phyloP scores from a whole-genome alignment of 2,888 invertebrate species.

The Eugnorisma glareosa region DNA sequence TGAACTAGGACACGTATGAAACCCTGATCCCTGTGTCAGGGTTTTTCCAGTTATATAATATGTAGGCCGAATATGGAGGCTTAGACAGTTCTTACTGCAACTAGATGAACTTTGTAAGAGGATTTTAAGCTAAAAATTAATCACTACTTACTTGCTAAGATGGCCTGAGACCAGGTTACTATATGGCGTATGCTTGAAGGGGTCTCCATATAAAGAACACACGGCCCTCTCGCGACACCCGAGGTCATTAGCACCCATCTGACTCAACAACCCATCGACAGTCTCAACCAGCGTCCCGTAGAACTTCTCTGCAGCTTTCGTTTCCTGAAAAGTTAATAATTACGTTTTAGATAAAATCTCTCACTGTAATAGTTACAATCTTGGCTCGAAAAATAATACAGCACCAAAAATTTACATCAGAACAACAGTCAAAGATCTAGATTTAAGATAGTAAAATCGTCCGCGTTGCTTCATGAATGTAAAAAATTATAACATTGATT shows the following conservation, averaged over 20 bases:
- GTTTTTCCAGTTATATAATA: neutral
- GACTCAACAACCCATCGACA: conserved; percentile 93
- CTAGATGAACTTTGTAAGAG: neutral
- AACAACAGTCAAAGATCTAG: neutral
- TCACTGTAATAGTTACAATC: neutral
- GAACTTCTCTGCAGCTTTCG: conserved; percentile 90
- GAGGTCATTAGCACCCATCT: conserved; percentile 93
- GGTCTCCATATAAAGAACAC: conserved; percentile 96
- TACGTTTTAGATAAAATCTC: neutral
- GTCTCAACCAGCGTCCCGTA: conserved; percentile 95
- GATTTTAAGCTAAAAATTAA: neutral
- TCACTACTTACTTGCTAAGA: conserved; percentile 94
- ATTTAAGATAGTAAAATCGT: neutral
- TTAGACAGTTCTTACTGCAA: neutral
- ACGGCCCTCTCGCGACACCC: conserved; percentile 95
- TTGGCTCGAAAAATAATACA: neutral
- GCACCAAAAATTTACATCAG: neutral
- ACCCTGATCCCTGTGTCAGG: too few relatives aligned
- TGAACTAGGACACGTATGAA: neutral
- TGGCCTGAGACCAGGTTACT: conserved; percentile 97
- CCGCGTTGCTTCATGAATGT: neutral
- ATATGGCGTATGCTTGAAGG: conserved; percentile 95
- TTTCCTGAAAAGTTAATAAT: conserved; percentile 77
- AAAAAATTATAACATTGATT: neutral
- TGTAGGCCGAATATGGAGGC: too few relatives aligned